Evolutionary conservation across 2,797 vertebrate genomes (phyloP).

Genomic region (Melanogrammus aeglefinus): DNA sequence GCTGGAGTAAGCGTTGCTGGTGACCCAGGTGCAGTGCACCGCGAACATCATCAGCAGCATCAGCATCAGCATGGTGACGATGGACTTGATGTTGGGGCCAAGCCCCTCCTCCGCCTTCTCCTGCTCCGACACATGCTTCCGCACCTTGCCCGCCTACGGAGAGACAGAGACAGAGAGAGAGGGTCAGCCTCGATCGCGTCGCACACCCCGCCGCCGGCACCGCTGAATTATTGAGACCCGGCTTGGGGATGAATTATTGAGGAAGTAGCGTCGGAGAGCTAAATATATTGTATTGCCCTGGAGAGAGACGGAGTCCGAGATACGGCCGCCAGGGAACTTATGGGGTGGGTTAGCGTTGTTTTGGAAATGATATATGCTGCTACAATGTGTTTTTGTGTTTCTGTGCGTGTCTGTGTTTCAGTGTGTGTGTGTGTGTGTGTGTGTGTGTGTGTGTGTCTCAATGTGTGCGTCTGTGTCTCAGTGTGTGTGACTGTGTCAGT

Average conservation of each 20-base stretch:
- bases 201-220: neutral
- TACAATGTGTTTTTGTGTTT: too few species aligned
- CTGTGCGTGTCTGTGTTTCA: too few species aligned
- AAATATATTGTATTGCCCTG: conserved; percentile 19
- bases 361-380: too few species aligned
- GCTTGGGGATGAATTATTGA: conserved; percentile 38
- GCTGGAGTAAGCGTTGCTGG: conserved; percentile 96
- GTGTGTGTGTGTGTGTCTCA: too few species aligned
- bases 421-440: too few species aligned
- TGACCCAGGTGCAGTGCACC: conserved; percentile 98
- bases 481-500: too few species aligned
- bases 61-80: conserved; percentile 97
- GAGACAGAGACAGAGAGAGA: neutral
- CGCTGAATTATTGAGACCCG: conserved; percentile 39
- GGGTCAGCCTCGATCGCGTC: neutral
- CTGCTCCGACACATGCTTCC: conserved; percentile 96
- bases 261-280: conserved; percentile 28
- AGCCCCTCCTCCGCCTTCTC: conserved; percentile 95
- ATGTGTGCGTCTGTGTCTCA: too few species aligned
- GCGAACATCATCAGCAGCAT: conserved; percentile 99
- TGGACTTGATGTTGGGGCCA: conserved; percentile 96
- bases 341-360: too few species aligned
- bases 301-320: neutral
- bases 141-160: conserved; percentile 93
- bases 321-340: neutral